Conservation (phyloP, 2,888 invertebrate genomes). For the Polydrusus tereticollis region DNA sequence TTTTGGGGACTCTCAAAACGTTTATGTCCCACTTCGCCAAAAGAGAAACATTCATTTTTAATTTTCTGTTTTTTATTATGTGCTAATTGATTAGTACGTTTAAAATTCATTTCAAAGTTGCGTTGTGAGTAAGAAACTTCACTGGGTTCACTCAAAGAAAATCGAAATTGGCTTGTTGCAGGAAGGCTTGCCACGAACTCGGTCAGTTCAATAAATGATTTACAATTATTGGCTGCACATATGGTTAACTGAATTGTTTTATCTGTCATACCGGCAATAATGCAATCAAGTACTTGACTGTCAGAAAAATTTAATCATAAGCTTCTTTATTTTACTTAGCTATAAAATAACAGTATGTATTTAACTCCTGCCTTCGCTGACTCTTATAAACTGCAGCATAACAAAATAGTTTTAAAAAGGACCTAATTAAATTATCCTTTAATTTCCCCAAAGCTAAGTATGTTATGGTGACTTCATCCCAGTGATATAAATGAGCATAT, state of each 20-base stretch:
- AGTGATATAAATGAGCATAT: conserved; percentile 1
- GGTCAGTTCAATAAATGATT: conserved; percentile 6
- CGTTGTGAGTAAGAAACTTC: neutral
- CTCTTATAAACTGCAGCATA: too few species aligned
- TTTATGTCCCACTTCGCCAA: too few species aligned
- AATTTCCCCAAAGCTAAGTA: neutral
- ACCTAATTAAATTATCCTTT: neutral
- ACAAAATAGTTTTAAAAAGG: too few species aligned
- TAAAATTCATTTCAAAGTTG: neutral
- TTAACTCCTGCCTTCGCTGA: too few species aligned
- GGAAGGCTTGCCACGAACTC: neutral
- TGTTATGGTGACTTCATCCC: neutral
- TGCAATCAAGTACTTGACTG: neutral
- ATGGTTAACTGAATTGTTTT: neutral
- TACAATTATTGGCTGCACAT: neutral
- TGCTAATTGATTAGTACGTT: neutral
- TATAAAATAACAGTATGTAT: neutral
- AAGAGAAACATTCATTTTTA: too few species aligned
- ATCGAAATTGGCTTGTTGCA: neutral
- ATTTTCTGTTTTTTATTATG: neutral
- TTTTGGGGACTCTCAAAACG: too few species aligned
- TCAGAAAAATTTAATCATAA: conserved; percentile 8
- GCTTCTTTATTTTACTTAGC: neutral
- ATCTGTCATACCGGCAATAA: neutral
- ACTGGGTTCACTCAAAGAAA: neutral